Evolutionary conservation across 2,797 vertebrate genomes (phyloP).

Genomic region (Ctenopoma kingsleyae): DNA sequence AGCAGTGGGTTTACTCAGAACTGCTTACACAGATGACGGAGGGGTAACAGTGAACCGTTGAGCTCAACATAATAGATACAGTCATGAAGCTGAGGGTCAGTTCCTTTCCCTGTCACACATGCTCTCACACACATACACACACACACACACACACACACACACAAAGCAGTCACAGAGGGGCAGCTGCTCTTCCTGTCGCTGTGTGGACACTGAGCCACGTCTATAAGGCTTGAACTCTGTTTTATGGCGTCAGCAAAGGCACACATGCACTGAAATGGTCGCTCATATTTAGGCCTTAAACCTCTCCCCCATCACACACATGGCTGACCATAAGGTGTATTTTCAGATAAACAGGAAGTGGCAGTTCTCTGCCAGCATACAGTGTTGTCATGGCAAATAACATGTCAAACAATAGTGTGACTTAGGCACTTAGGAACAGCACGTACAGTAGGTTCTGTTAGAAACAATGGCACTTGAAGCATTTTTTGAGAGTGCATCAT

Average conservation of each 20-base stretch:
- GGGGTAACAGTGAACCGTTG: conserved; percentile 56
- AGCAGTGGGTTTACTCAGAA: conserved; percentile 26
- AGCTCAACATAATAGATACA: conserved; percentile 73
- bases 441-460: conserved; percentile 7
- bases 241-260: conserved; percentile 59
- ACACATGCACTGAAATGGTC: conserved; percentile 28
- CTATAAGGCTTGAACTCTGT: conserved; percentile 43
- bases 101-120: conserved; percentile 57
- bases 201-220: conserved; percentile 65
- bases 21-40: conserved; percentile 45
- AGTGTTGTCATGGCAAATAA: conserved; percentile 63
- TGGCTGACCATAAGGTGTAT: conserved; percentile 64
- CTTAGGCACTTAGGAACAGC: conserved; percentile 29
- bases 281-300: conserved; percentile 22
- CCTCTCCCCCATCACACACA: conserved; percentile 24
- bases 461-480: conserved; percentile 41
- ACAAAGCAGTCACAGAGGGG: conserved; percentile 55
- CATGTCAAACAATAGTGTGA: conserved; percentile 63
- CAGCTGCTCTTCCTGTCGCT: conserved; percentile 83
- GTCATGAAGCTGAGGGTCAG: conserved; percentile 71
- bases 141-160: conserved; percentile 42
- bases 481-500: conserved; percentile 25
- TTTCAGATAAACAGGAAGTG: conserved; percentile 76
- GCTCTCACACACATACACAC: conserved; percentile 32
- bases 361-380: conserved; percentile 52